phyloP scores from a whole-genome alignment of 2,113 vertebrate species.

The Eurystomus gularis region DNA sequence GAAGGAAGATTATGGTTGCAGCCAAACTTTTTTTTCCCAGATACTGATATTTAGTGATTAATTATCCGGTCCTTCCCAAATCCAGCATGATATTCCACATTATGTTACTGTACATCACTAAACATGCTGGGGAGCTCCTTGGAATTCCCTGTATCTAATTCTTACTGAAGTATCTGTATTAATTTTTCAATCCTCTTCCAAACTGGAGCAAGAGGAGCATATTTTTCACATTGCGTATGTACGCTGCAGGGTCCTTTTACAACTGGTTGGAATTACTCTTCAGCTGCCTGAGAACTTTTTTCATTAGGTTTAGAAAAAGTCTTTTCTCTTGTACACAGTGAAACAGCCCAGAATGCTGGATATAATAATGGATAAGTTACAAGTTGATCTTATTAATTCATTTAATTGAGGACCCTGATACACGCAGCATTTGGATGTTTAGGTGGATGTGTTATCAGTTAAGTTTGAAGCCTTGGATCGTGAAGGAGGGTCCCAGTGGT shows the following conservation, averaged over 20 bases:
- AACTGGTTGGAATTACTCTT: neutral
- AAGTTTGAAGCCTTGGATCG: neutral
- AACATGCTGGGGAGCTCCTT: neutral
- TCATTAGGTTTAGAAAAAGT: neutral
- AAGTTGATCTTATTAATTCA: neutral
- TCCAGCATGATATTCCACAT: neutral
- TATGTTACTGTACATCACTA: neutral
- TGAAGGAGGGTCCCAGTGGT: fast-evolving
- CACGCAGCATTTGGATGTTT: neutral
- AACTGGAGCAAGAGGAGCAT: neutral
- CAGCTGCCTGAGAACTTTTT: neutral
- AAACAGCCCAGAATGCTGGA: neutral
- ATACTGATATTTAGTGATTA: neutral
- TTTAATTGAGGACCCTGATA: fast-evolving
- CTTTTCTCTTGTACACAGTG: neutral
- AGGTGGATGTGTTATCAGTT: neutral
- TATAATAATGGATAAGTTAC: neutral
- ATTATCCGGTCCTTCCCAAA: neutral
- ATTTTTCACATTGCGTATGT: neutral
- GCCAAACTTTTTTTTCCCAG: neutral
- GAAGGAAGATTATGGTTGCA: neutral
- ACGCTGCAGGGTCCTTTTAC: neutral
- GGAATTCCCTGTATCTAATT: neutral
- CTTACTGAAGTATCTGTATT: neutral
- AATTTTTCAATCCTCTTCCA: neutral